Conservation (phyloP, 2,888 invertebrate species). For the Lycocerus yunnanus region DNA sequence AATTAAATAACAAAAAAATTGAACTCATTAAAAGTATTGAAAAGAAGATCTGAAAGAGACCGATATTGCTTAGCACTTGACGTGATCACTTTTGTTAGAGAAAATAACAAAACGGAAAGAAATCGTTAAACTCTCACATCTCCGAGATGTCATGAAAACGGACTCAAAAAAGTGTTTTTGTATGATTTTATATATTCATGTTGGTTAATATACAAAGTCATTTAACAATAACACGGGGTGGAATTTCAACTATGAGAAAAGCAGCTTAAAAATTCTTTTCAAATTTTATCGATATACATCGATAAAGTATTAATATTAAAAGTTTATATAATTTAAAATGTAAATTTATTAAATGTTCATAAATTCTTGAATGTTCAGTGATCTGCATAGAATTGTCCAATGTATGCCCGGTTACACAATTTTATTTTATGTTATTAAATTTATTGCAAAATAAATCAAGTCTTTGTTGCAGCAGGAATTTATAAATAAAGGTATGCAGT, state of each 20-base stretch:
- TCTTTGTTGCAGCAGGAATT: background rate
- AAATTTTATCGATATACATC: background rate
- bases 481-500: background rate
- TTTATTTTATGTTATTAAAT: too few species aligned
- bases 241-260: background rate
- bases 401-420: too few species aligned
- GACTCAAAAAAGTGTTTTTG: conserved; percentile 22
- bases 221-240: background rate
- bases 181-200: background rate
- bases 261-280: background rate
- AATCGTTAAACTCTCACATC: conserved; percentile 6
- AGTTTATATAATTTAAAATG: too few species aligned
- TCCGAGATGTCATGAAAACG: conserved; percentile 19
- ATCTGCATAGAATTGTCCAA: too few species aligned
- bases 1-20: conserved; percentile 8
- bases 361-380: too few species aligned
- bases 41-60: background rate
- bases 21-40: conserved; percentile 8
- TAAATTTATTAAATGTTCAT: background rate
- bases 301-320: background rate
- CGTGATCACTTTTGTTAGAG: conserved; percentile 7
- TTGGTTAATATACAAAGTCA: background rate
- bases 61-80: background rate
- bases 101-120: conserved; percentile 9
- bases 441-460: background rate